Conservation (phyloP, 1,140 invertebrate genomes). For the Saccostrea cuccullata region DNA sequence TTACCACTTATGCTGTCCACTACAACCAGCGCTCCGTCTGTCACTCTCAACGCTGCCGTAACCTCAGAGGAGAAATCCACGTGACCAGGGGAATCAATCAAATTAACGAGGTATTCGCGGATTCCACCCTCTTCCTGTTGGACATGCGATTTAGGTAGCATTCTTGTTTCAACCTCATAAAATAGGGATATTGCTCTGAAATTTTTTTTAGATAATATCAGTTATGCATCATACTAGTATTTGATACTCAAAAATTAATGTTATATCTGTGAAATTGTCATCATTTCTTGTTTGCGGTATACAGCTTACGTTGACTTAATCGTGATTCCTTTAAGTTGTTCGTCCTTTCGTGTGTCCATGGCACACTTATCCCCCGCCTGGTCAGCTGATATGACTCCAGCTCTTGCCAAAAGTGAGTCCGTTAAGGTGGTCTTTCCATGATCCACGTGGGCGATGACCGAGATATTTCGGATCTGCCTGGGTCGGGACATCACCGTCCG, state of each 20-base stretch:
- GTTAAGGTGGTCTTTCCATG: conserved; percentile 99
- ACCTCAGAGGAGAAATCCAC: conserved; percentile 99
- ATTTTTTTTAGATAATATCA: conserved; percentile 27
- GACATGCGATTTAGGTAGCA: conserved; percentile 84
- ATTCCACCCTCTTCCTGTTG: conserved; percentile 79
- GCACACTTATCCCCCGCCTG: conserved; percentile 99
- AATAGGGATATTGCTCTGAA: conserved; percentile 97
- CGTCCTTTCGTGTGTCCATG: conserved; percentile 99
- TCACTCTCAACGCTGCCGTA: conserved; percentile 98
- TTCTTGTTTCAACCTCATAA: conserved; percentile 92
- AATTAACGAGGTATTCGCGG: conserved; percentile 95
- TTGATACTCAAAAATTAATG: no score
- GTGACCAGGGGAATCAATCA: conserved; percentile 99
- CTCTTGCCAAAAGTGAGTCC: conserved; percentile 99
- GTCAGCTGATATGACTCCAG: conserved; percentile 98
- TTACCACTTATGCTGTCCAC: conserved; percentile 95
- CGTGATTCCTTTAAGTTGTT: conserved; percentile 99
- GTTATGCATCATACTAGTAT: neutral
- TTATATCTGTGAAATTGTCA: no score
- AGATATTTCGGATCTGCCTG: conserved; percentile 96
- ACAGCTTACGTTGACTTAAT: conserved; percentile 98
- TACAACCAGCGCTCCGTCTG: conserved; percentile 98
- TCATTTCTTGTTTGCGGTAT: neutral
- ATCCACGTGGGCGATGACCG: conserved; percentile 99
- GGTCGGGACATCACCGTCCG: conserved; percentile 61